Evolutionary conservation across 2,797 vertebrate species (phyloP).

Genomic region (Poecilia velifera): DNA sequence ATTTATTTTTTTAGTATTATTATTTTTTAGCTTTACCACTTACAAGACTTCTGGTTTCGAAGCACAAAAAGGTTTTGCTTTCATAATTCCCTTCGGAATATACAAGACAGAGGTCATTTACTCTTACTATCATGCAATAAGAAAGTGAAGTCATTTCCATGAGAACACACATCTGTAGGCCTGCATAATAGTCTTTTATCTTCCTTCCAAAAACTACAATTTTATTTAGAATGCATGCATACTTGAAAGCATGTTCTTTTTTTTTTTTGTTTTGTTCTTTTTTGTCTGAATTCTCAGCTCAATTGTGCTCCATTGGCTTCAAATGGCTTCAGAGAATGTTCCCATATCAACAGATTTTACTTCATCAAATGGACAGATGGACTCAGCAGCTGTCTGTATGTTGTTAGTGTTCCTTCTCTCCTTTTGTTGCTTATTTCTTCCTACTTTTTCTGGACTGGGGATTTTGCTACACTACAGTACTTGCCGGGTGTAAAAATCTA

Average conservation of each 20-base stretch:
- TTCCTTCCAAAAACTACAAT: slow-evolving; percentile 10
- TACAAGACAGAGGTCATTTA: neutral
- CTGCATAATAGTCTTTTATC: slow-evolving; percentile 4
- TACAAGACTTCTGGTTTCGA: slow-evolving; percentile 4
- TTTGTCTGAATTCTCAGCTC: slow-evolving; percentile 22
- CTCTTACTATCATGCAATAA: neutral
- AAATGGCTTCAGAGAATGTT: slow-evolving; percentile 21
- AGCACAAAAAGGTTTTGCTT: neutral
- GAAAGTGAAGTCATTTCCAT: neutral
- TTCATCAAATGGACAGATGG: slow-evolving; percentile 57
- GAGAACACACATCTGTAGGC: slow-evolving; percentile 1
- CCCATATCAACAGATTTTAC: slow-evolving; percentile 43
- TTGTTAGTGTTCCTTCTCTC: slow-evolving; percentile 39
- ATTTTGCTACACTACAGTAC: slow-evolving; percentile 11
- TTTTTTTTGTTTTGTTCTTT: neutral
- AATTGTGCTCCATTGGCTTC: slow-evolving; percentile 20
- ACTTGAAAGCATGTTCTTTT: slow-evolving; percentile 26
- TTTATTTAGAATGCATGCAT: slow-evolving; percentile 13
- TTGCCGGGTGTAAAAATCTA: slow-evolving; percentile 25
- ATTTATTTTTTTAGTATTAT: neutral
- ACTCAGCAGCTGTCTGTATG: slow-evolving; percentile 50
- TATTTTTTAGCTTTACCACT: neutral
- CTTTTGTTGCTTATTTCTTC: slow-evolving; percentile 35
- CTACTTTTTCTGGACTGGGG: slow-evolving; percentile 16
- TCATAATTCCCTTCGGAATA: neutral